Evolutionary conservation across 1,140 invertebrate genomes (phyloP).

Genomic region (Nixonia krombeini): DNA sequence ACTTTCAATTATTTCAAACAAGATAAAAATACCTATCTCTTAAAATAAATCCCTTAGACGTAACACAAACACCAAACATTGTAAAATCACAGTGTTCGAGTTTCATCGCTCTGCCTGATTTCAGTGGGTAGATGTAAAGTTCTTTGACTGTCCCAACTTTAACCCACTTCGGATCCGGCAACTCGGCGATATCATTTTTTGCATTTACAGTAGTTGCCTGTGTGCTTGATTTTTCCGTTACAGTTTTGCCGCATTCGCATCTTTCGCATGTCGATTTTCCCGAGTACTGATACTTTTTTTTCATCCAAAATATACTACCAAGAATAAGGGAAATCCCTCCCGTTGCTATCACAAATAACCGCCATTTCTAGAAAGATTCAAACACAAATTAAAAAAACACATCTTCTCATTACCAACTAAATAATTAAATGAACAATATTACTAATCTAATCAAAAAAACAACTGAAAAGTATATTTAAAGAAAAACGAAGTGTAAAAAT

Average conservation of each 20-base stretch:
- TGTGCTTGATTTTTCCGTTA: slow-evolving; percentile 5
- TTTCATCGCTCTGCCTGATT: slow-evolving; percentile 58
- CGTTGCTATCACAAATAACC: slow-evolving; percentile 4
- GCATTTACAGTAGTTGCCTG: slow-evolving; percentile 5
- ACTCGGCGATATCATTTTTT: slow-evolving; percentile 12
- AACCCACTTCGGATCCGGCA: slow-evolving; percentile 47
- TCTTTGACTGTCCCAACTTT: slow-evolving; percentile 58
- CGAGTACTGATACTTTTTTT: not conserved
- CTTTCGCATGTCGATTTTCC: slow-evolving; percentile 2
- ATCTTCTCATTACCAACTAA: not conserved
- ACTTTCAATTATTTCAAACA: too few species aligned
- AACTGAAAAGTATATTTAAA: not conserved
- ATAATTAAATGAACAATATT: not conserved
- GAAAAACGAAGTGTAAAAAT: not conserved
- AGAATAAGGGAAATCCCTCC: slow-evolving; percentile 13
- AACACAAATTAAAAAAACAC: too few species aligned
- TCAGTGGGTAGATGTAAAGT: slow-evolving; percentile 61
- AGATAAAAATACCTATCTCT: slow-evolving; percentile 54
- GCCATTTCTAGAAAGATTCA: slow-evolving; percentile 19
- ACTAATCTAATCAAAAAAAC: not conserved
- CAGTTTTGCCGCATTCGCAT: not conserved
- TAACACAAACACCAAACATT: slow-evolving; percentile 53
- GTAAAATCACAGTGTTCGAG: slow-evolving; percentile 55
- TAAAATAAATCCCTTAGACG: slow-evolving; percentile 35
- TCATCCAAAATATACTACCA: slow-evolving; percentile 15